A percentile compares a stretch with the other conserved stretches of the same genome.
Evolutionary conservation across 2,888 invertebrate species (phyloP).

Genomic region (Aporophyla lueneburgensis): DNA sequence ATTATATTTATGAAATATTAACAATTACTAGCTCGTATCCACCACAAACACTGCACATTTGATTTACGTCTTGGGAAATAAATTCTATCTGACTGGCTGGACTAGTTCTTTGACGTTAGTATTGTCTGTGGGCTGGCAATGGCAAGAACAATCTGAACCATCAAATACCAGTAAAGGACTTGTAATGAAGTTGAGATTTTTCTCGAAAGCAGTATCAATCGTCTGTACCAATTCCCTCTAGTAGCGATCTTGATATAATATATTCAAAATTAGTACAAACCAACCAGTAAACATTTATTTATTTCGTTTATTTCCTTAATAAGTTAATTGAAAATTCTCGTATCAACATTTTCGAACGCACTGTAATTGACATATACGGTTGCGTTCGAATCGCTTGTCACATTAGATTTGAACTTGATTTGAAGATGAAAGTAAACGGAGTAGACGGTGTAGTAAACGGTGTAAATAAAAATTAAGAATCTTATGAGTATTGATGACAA

Average conservation of each 20-base stretch:
- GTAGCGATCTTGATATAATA: background rate
- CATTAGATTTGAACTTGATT: too few relatives aligned
- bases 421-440: too few relatives aligned
- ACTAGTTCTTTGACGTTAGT: conserved; percentile 14
- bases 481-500: background rate
- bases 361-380: background rate
- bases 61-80: background rate
- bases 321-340: fast-evolving
- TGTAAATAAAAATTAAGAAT: background rate
- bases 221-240: background rate
- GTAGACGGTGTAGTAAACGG: too few relatives aligned
- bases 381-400: conserved; percentile 25
- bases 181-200: background rate
- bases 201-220: background rate
- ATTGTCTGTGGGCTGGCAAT: conserved; percentile 26
- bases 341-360: conserved; percentile 29
- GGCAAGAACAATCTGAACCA: conserved; percentile 7
- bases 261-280: background rate
- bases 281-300: background rate
- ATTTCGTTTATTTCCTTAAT: background rate
- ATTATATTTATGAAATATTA: conserved; percentile 7
- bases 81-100: background rate
- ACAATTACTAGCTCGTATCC: conserved; percentile 20
- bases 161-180: background rate
- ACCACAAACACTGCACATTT: conserved; percentile 1